Evolutionary conservation across 1,140 invertebrate genomes (phyloP).

Genomic region (Asbolus verrucosus): DNA sequence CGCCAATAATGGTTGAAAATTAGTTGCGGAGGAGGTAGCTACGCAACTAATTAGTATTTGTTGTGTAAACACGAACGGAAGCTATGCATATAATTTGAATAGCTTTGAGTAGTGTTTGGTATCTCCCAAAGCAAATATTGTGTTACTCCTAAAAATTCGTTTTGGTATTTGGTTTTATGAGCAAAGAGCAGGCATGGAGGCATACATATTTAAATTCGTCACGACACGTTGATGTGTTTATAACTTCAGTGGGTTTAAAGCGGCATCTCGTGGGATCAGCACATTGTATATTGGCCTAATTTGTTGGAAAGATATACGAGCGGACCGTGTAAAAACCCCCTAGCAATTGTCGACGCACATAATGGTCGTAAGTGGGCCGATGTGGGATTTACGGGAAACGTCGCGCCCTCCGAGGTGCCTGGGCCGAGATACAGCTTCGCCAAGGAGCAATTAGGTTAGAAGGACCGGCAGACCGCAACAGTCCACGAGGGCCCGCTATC

Average conservation of each 20-base stretch:
- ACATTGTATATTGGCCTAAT: conserved; percentile 40
- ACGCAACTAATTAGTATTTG: conserved; percentile 35
- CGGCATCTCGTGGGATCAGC: conserved; percentile 35
- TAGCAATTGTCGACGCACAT: conserved; percentile 42
- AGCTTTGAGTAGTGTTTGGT: conserved; percentile 20
- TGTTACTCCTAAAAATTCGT: conserved; percentile 9
- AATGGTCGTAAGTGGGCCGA: conserved; percentile 37
- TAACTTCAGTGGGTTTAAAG: conserved; percentile 32
- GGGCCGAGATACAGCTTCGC: conserved; percentile 13
- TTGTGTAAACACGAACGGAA: conserved; percentile 20
- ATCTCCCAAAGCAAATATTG: conserved; percentile 25
- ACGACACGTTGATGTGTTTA: conserved; percentile 38
- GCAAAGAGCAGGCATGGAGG: no score
- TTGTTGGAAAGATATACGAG: conserved; percentile 39
- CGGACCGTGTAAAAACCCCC: conserved; percentile 25
- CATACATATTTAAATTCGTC: conserved; percentile 34
- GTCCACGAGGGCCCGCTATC: conserved; percentile 35
- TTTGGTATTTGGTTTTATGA: background rate
- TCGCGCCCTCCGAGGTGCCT: conserved; percentile 22
- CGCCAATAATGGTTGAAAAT: conserved; percentile 13
- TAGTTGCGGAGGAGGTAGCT: conserved; percentile 3
- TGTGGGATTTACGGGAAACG: conserved; percentile 38
- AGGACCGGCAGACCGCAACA: conserved; percentile 26
- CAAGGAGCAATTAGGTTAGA: conserved; percentile 43
- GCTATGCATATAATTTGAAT: conserved; percentile 30